Base-by-base conservation (phyloP, 2,888 invertebrate genomes). In the Drosophila buzzatii region DNA sequence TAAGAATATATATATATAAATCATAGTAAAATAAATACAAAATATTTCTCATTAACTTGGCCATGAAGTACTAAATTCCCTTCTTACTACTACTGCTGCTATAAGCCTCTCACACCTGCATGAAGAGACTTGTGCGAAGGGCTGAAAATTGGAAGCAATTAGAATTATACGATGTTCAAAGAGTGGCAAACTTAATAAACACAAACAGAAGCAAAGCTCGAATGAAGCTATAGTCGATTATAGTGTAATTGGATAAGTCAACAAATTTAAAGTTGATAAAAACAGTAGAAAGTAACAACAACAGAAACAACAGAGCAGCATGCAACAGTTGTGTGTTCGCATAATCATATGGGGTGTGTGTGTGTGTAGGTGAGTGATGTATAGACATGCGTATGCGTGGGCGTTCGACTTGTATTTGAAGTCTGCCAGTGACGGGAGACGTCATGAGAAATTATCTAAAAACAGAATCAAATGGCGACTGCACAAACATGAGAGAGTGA, bases 301-400 rank as follows among this genome's bases (percentile, higher is more conserved):
- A 62, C 51, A 76, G 55, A 16, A 61, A 62, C 70, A 63, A 33
- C 23, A 53, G 27, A 52, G 68, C n/a, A 55, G 59, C 89, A 81
- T 89, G 85, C 85, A 86, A 88, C 89, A 83, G 84, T 77, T 86
- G 68, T 61, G 49, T 63, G 41, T 53, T 33, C 53, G 37, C 31
- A 14, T 37, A 37, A 4, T 4, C 23, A 23, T 23, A 23, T 42
- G 23, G 14, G 10, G 20, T 10, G 27, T 49, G 37, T 23, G 33
- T 42, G 18, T 42, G 41, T 42, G 20, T 16, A n/a, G 55, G 53
- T 45, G 42, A 42, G 16, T 23, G 20, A 12, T 20, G 8, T 41
- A 18, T 41, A 31, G 47, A 27, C 47, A 49, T 59, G 58, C 45
- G 45, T 47, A 18, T 53, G 57, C 53, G 57, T 53, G 60, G 56